Conservation (phyloP, 1,140 invertebrate species). For the Portunus trituberculatus region DNA sequence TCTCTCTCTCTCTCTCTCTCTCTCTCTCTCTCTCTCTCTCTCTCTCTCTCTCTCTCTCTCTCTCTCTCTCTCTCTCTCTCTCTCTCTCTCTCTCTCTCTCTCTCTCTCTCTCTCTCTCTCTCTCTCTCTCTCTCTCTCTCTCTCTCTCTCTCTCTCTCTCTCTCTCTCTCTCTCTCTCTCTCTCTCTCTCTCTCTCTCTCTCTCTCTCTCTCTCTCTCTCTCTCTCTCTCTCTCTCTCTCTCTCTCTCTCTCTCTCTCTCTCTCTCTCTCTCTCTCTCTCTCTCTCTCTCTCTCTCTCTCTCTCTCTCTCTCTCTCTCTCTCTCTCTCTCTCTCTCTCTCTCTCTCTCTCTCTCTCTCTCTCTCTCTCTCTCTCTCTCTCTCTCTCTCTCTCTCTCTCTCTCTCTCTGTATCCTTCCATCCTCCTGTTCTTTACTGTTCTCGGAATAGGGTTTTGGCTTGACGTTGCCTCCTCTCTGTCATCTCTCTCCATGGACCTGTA, state of each 20-base stretch:
- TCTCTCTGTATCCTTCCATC: background rate
- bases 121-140: background rate
- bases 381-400: background rate
- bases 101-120: background rate
- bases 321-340: too few species aligned
- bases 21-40: background rate
- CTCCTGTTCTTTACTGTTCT: too few species aligned
- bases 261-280: constrained; percentile 32
- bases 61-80: background rate
- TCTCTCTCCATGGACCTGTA: too few species aligned
- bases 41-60: background rate
- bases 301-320: too few species aligned
- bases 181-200: background rate
- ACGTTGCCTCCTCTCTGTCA: too few species aligned
- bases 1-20: too few species aligned
- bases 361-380: too few species aligned
- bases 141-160: constrained; percentile 9
- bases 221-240: constrained; percentile 51
- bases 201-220: constrained; percentile 51
- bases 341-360: too few species aligned
- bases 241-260: constrained; percentile 53
- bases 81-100: background rate
- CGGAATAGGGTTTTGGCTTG: too few species aligned
- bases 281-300: background rate
- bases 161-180: constrained; percentile 33